phyloP scores from a whole-genome alignment of 1,140 invertebrate species.

The Geopemphigus sp. region DNA sequence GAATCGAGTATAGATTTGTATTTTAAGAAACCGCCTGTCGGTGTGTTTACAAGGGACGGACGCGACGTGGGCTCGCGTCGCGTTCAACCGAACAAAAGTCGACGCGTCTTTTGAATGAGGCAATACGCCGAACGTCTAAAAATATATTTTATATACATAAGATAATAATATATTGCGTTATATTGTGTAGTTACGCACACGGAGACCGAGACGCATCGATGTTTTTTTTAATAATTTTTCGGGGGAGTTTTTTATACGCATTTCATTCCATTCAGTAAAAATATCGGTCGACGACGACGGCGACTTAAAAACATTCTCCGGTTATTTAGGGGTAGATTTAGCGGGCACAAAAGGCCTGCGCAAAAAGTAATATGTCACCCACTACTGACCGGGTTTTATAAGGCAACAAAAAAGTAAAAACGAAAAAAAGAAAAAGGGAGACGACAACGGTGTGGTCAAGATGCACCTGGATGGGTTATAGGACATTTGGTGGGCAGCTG shows the following conservation, averaged over 20 bases:
- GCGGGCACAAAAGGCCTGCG: constrained; percentile 44
- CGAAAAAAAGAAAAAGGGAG: constrained; percentile 25
- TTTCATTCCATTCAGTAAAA: constrained; percentile 28
- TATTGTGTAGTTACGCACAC: neutral
- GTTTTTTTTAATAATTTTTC: constrained; percentile 5
- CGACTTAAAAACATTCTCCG: constrained; percentile 43
- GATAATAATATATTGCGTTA: neutral
- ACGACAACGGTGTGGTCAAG: constrained; percentile 38
- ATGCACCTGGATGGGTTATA: constrained; percentile 49
- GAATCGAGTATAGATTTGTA: too few species aligned
- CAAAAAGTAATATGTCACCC: constrained; percentile 50
- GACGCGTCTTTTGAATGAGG: constrained; percentile 15
- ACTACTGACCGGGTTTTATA: constrained; percentile 48
- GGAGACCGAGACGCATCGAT: constrained; percentile 16
- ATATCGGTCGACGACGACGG: constrained; percentile 25
- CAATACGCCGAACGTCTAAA: constrained; percentile 35
- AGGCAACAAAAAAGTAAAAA: constrained; percentile 45
- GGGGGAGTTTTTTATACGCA: constrained; percentile 9
- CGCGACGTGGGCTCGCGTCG: neutral
- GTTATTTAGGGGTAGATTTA: constrained; percentile 50
- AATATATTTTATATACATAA: neutral
- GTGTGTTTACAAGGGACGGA: neutral
- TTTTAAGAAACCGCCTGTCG: neutral
- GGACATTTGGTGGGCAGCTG: constrained; percentile 49
- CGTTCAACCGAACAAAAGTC: constrained; percentile 38